Evolutionary conservation across 2,113 vertebrate genomes (phyloP), one percentile per base, ranked within the genome.

Genomic region (Varanus salvator): DNA sequence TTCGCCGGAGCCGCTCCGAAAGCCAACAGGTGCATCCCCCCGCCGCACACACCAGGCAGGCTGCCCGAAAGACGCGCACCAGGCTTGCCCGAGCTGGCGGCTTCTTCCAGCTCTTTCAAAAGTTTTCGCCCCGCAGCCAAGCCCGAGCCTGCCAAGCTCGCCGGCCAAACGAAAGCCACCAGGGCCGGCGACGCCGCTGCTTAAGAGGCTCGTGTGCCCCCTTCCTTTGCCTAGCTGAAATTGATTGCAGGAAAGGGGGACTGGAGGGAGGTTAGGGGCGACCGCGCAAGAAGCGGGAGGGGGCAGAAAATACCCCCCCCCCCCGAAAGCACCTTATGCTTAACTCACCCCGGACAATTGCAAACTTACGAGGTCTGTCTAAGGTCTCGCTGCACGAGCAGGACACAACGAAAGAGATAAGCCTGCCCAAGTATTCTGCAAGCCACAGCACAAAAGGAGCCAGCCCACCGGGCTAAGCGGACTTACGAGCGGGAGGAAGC

Each of bases 401-500:
- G 78, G 80, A 21, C 19, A n/a, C 11, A 52, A 54, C 4, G 23
- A 25, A 29, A 38, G 11, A 52, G 50, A 31, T 3, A 38, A 48
- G 48, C 1, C 76, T 29, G 78, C 2, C 34, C 15, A n/a, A 31
- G 11, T 1, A 8, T 1, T 14, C 19, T 66, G 34, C 81, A 23
- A 66, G 57, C 77, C 77, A 6, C 60, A 5, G 3, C 48, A 54
- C 48, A 80, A 29, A 78, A 52, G 76, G 25, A 31, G 74, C n/a
- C 54, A 0, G 34, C 23, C 76, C 76, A 1, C 21, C 52, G 0
- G 27, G 74, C 29, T 3, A 3, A 44, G 2, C 21, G 78, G 82
- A 97, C 98, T 99, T 97, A 99, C 99, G 97, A 98, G 98, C 94
- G 98, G 98, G 91, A 99, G 97, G 92, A 98, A 95, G 90, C 98